Base-by-base conservation (phyloP, 2,797 vertebrate species). In the Eleutherodactylus coqui region DNA sequence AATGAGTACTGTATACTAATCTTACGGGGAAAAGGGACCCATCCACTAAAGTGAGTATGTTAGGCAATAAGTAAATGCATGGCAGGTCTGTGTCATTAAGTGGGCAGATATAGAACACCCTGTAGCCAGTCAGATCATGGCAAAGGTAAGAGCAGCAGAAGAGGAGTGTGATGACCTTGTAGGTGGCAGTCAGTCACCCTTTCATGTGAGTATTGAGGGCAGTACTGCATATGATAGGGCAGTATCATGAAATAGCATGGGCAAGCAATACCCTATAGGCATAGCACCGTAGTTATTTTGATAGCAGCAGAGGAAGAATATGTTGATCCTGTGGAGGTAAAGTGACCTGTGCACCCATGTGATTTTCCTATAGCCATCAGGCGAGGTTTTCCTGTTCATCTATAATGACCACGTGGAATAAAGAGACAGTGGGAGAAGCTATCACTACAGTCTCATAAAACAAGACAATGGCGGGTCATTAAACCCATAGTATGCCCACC, bases 381-480 rank as follows among this genome's bases (percentile, higher is more conserved):
- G 14, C 34, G 14, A 67, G 29, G 29, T 5, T 27, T 34, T 17
- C 13, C 29, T 36, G 27, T 69, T 17, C 11, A 75, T 43, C 73
- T 19, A 5, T 19, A 49, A 49, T 47, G 27, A 80, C 79, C 60
- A 49, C 17, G 13, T 19, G 29, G 17, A 69, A 34, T 21, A 62
- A 55, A 27, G n/a, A 24, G 17, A 38, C 14, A 36, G 1, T 64
- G 47, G 5, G n/a, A 17, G 34, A 47, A 27, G 27, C 19, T 24
- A 60, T 69, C 47, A 77, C 29, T 21, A 60, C 32, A 69, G 58
- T 51, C 32, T 75, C 79, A 87, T 79, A 67, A 79, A 83, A 62
- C 19, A 49, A 49, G 62, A 72, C 58, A 79, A 79, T 76, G 41
- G 79, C 0, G 58, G 47, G 87, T 85, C 88, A 89, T 91, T 87